These are phyloP conservation scores for Heterohyrax brucei DNA, from an alignment of 2,797 vertebrate genomes.

Conservation along the genomic window DNA sequence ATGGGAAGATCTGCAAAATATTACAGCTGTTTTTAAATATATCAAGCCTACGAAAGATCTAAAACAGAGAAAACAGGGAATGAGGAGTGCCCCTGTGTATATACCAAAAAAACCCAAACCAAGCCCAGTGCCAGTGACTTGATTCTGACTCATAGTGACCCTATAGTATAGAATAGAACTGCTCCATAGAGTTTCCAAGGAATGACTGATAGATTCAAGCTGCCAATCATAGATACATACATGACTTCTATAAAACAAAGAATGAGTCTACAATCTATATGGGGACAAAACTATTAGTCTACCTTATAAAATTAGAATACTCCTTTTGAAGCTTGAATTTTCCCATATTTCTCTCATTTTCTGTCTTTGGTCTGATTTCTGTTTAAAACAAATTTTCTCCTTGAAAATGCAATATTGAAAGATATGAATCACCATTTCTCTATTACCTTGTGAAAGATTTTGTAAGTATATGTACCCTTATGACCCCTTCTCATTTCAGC, in stretches of 20 bases:
- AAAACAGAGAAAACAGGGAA: background rate
- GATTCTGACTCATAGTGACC: too few relatives aligned
- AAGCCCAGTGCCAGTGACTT: too few relatives aligned
- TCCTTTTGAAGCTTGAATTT: background rate
- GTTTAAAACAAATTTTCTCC: constrained; percentile 40
- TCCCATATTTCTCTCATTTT: background rate
- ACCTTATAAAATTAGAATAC: constrained; percentile 39
- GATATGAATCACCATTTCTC: constrained; percentile 65
- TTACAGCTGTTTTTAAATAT: background rate
- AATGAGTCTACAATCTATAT: background rate
- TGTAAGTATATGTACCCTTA: constrained; percentile 73
- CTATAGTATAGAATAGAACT: too few relatives aligned
- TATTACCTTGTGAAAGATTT: constrained; percentile 77
- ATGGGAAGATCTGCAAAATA: constrained; percentile 23
- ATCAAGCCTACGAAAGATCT: background rate
- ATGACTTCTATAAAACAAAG: background rate
- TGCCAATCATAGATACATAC: background rate
- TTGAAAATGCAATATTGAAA: constrained; percentile 69
- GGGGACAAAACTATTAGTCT: background rate
- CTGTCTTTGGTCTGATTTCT: constrained; percentile 43
- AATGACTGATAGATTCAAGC: too few relatives aligned
- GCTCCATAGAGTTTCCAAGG: too few relatives aligned
- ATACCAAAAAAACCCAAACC: too few relatives aligned
- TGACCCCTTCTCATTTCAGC: constrained; percentile 75
- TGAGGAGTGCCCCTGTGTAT: background rate